Base-by-base conservation (phyloP, 2,113 vertebrate species). In the Melanostigma gelatinosum region DNA sequence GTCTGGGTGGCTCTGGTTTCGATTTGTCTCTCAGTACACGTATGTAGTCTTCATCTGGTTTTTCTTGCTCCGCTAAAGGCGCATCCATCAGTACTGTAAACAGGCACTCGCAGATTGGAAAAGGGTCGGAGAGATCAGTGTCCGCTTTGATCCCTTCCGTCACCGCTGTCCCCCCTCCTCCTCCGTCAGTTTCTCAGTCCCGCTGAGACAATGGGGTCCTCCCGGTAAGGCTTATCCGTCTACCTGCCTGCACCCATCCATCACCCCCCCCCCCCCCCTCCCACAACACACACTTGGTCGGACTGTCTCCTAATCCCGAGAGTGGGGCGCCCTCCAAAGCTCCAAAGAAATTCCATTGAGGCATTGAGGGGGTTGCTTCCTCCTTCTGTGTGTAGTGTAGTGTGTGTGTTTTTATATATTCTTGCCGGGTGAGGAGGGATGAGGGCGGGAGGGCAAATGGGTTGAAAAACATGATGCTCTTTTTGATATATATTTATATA, bases 11-110 rank as follows among this genome's bases (percentile, higher is more conserved):
- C 83, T 87, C 64, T 80, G 48, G 4, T 58, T 84, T 61, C 78
- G 29, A 44, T 75, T 38, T 88, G 95, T 77, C 71, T 83, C 62
- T 69, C 18, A 55, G 38, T 69, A 50, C 95, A 50, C 42, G 3
- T 15, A 6, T 94, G 94, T 67, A 63, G 76, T 89, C 55, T 65
- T 63, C 13, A 2, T 77, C 63, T 32, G 48, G 42, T 40, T 65
- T 77, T 5, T 5, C 6, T 50, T 93, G 95, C 94, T 66, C 76
- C 79, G 94, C 96, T 92, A 94, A 92, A 96, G 95, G 96, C 94
- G 95, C 96, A 96, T 95, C 96, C 94, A 95, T 85, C 96, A 96
- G 96, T 95, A 96, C 97, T 98, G 97, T 99, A 98, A 99, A 99
- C 97, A 99, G 97, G 96, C 97, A 98, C 97, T 98, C 96, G 92